These are phyloP conservation scores for Drosophila kohkoa DNA, from an alignment of 1,140 invertebrate genomes.

Conservation along the genomic window DNA sequence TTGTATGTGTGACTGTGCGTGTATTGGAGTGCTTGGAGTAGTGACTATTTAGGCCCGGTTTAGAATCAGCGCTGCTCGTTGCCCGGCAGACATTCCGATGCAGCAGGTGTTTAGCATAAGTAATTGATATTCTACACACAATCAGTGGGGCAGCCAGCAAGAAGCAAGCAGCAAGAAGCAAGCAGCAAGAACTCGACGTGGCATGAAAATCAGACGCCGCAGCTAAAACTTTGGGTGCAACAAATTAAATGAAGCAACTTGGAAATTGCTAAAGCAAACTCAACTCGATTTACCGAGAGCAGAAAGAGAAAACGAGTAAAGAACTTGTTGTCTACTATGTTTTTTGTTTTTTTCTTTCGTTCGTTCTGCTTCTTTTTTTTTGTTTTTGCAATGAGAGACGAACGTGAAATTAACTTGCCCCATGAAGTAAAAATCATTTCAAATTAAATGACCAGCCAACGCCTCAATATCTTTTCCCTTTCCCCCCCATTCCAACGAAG, in stretches of 20 bases:
- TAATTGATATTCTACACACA: slow-evolving; percentile 85
- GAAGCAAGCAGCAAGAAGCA: slow-evolving; percentile 7
- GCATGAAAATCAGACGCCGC: slow-evolving; percentile 35
- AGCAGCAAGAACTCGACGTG: slow-evolving; percentile 22
- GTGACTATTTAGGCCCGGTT: slow-evolving; percentile 76
- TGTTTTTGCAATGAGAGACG: slow-evolving; percentile 7
- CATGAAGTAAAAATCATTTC: slow-evolving; percentile 43
- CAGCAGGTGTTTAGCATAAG: slow-evolving; percentile 84
- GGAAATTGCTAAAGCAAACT: slow-evolving; percentile 48
- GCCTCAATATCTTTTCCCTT: slow-evolving; percentile 22
- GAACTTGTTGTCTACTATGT: slow-evolving; percentile 31
- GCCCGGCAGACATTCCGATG: slow-evolving; percentile 79
- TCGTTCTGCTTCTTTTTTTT: too few species aligned
- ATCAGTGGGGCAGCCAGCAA: slow-evolving; percentile 46
- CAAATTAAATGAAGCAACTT: slow-evolving; percentile 67
- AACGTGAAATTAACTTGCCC: slow-evolving; percentile 48
- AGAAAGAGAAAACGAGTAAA: background rate
- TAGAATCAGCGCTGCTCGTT: slow-evolving; percentile 62
- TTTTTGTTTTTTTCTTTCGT: too few species aligned
- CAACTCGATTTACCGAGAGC: slow-evolving; percentile 26
- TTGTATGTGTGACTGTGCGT: slow-evolving; percentile 15
- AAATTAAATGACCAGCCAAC: slow-evolving; percentile 45
- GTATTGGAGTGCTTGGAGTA: slow-evolving; percentile 15
- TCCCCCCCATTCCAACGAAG: background rate
- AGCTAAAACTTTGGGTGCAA: slow-evolving; percentile 25